Percentiles rank a stretch among this genome's conserved stretches.
phyloP scores from a whole-genome alignment of 2,797 vertebrate species.

The Kryptopterus vitreolus region DNA sequence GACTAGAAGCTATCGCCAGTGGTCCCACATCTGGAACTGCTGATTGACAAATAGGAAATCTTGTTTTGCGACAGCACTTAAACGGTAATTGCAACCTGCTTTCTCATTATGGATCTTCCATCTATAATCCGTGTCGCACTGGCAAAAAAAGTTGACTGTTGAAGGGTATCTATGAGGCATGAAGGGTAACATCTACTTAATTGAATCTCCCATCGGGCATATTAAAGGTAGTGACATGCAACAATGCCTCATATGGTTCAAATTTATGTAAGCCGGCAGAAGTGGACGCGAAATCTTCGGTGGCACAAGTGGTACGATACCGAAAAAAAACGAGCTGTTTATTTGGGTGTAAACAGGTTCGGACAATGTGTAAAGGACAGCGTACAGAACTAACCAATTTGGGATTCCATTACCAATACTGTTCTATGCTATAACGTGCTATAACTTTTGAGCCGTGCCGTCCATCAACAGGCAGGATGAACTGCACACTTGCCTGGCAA shows the following conservation, averaged over 20 bases:
- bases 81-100: background rate
- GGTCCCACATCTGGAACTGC: slow-evolving; percentile 1
- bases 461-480: background rate
- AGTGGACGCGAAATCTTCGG: slow-evolving; percentile 9
- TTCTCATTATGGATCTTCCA: background rate
- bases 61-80: background rate
- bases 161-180: background rate
- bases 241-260: slow-evolving; percentile 1
- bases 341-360: slow-evolving; percentile 35
- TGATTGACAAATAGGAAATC: slow-evolving; percentile 21
- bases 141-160: slow-evolving; percentile 12
- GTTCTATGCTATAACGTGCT: background rate
- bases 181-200: slow-evolving; percentile 10
- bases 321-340: slow-evolving; percentile 10
- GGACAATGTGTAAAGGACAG: no score
- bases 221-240: slow-evolving; percentile 8
- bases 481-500: slow-evolving; percentile 32
- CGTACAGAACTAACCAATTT: slow-evolving; percentile 44
- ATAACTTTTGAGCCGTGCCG: background rate
- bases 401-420: slow-evolving; percentile 14
- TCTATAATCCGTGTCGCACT: background rate
- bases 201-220: slow-evolving; percentile 4
- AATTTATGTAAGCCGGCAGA: slow-evolving; percentile 15
- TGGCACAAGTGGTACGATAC: slow-evolving; percentile 3
- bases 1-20: background rate